Evolutionary conservation across 2,888 invertebrate species (phyloP).

Genomic region (Hypomecis atomaria): DNA sequence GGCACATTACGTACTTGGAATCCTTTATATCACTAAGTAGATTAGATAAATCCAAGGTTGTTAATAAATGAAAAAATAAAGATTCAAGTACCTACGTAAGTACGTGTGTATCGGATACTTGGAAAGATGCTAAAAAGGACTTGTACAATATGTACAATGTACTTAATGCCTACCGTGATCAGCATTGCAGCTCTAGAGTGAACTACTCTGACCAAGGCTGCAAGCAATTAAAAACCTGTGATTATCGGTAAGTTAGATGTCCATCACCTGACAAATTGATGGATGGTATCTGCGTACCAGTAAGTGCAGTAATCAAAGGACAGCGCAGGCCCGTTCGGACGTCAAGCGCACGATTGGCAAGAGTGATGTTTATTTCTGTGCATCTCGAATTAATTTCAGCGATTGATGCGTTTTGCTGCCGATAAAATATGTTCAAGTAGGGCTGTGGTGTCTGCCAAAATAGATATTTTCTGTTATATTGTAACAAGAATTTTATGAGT

Average conservation of each 20-base stretch:
- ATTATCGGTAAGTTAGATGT: neutral
- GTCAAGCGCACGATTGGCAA: slow-evolving; percentile 49
- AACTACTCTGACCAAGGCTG: too few species aligned
- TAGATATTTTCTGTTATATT: neutral
- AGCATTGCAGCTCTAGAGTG: too few species aligned
- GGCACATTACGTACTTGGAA: too few species aligned
- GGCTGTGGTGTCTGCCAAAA: neutral
- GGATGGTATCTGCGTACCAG: slow-evolving; percentile 9
- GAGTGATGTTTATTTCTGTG: slow-evolving; percentile 58
- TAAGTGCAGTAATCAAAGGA: slow-evolving; percentile 33
- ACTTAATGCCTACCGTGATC: too few species aligned
- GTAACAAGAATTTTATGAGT: neutral
- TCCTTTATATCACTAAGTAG: too few species aligned
- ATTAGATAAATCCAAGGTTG: too few species aligned
- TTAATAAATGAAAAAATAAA: too few species aligned
- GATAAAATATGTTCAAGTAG: slow-evolving; percentile 13
- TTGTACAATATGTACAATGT: too few species aligned
- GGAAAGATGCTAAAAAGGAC: too few species aligned
- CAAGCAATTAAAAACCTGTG: too few species aligned
- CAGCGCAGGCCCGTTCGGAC: slow-evolving; percentile 41
- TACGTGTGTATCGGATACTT: too few species aligned
- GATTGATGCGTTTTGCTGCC: slow-evolving; percentile 47
- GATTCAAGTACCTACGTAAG: neutral
- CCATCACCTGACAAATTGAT: neutral
- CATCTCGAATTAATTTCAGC: slow-evolving; percentile 47